Evolutionary conservation across 1,140 invertebrate species (phyloP).

Genomic region (Apis cerana): DNA sequence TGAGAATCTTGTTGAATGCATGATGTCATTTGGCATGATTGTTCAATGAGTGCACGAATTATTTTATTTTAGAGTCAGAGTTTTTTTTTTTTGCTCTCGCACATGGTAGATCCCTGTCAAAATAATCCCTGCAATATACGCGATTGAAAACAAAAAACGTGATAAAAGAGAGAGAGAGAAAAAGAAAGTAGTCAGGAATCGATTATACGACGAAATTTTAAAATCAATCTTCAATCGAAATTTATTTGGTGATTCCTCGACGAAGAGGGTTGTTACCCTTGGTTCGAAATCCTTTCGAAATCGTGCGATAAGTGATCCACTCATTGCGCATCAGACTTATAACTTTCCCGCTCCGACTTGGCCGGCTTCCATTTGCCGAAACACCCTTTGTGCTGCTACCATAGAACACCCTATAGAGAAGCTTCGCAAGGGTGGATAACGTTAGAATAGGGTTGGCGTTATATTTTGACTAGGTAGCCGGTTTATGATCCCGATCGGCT

Average conservation of each 20-base stretch:
- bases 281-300: conserved; percentile 56
- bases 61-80: too few relatives aligned
- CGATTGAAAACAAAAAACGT: not conserved
- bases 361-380: conserved; percentile 62
- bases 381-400: conserved; percentile 27
- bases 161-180: not conserved
- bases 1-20: too few relatives aligned
- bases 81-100: too few relatives aligned
- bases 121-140: too few relatives aligned
- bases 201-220: conserved; percentile 26
- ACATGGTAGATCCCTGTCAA: too few relatives aligned
- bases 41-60: too few relatives aligned
- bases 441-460: conserved; percentile 13
- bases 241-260: not conserved
- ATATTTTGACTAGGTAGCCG: conserved; percentile 41
- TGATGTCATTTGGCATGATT: too few relatives aligned
- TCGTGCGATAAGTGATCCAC: conserved; percentile 64
- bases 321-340: conserved; percentile 63
- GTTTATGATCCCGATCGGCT: conserved; percentile 33
- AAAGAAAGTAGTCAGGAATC: not conserved
- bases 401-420: conserved; percentile 12
- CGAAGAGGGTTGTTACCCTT: conserved; percentile 34
- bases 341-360: conserved; percentile 60
- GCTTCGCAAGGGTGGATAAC: not conserved
- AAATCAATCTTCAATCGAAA: conserved; percentile 35